Evolutionary conservation across 2,797 vertebrate genomes (phyloP).

Genomic region (Scolopax rusticola): DNA sequence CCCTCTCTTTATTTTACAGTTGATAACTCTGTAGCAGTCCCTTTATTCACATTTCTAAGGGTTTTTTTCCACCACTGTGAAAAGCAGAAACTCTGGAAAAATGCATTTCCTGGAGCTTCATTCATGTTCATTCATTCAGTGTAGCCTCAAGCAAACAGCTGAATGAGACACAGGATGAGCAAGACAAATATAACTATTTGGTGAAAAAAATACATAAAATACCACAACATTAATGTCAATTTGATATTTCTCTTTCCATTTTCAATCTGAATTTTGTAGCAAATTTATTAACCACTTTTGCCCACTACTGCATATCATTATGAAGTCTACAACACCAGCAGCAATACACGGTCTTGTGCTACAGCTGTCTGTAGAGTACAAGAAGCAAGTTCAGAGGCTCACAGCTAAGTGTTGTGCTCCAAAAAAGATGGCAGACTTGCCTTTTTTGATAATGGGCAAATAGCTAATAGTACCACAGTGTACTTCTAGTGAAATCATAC

Average conservation of each 20-base stretch:
- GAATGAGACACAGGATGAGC: background rate
- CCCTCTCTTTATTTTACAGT: background rate
- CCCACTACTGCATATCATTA: accelerated
- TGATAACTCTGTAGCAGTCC: background rate
- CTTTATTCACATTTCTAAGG: background rate
- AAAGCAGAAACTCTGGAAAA: background rate
- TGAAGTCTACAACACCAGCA: background rate
- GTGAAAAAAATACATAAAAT: background rate
- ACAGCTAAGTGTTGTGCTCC: background rate
- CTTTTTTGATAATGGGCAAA: background rate
- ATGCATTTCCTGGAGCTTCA: background rate
- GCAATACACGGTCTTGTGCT: background rate
- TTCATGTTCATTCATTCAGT: background rate
- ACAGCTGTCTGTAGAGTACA: background rate
- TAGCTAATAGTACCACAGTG: background rate
- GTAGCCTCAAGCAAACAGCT: background rate
- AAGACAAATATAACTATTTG: background rate
- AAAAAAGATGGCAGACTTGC: background rate
- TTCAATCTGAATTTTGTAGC: background rate
- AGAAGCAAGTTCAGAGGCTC: background rate
- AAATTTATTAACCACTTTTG: background rate
- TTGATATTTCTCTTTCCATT: background rate
- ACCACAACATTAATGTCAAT: accelerated
- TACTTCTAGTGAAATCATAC: background rate
- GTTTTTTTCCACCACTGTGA: background rate